phyloP scores from a whole-genome alignment of 2,888 invertebrate genomes.

The Drosophila paranaensis region DNA sequence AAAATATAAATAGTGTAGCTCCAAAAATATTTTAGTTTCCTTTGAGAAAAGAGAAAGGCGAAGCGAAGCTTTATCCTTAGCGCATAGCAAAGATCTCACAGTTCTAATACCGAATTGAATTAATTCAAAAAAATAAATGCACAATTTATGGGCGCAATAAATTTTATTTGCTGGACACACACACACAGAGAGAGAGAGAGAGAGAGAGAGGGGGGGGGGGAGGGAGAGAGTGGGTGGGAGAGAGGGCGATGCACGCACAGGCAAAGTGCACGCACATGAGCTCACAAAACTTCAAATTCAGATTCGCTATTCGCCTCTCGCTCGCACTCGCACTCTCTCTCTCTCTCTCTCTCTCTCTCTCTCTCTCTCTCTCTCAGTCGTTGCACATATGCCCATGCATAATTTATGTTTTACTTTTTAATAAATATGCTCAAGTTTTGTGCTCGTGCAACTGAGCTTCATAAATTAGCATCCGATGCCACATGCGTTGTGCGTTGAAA shows the following conservation, averaged over 20 bases:
- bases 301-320: slow-evolving; percentile 5
- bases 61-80: slow-evolving; percentile 2
- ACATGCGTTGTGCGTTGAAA: slow-evolving; percentile 14
- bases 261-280: slow-evolving; percentile 18
- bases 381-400: slow-evolving; percentile 54
- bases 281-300: slow-evolving; percentile 26
- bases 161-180: slow-evolving; percentile 46
- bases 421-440: slow-evolving; percentile 52
- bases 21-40: not conserved
- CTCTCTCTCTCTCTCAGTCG: not conserved
- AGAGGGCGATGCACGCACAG: slow-evolving; percentile 1
- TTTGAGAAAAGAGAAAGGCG: no score
- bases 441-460: slow-evolving; percentile 36
- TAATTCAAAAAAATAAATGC: slow-evolving; percentile 71
- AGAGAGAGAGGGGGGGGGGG: not conserved
- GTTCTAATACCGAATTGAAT: slow-evolving; percentile 67
- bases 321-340: not conserved
- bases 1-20: not conserved
- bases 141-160: slow-evolving; percentile 69
- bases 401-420: slow-evolving; percentile 65
- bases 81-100: slow-evolving; percentile 13
- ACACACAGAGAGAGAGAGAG: not conserved
- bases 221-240: not conserved
- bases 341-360: not conserved
- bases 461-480: slow-evolving; percentile 49